These are phyloP conservation scores for Carabus problematicus DNA, from an alignment of 2,888 invertebrate species.

Conservation along the genomic window DNA sequence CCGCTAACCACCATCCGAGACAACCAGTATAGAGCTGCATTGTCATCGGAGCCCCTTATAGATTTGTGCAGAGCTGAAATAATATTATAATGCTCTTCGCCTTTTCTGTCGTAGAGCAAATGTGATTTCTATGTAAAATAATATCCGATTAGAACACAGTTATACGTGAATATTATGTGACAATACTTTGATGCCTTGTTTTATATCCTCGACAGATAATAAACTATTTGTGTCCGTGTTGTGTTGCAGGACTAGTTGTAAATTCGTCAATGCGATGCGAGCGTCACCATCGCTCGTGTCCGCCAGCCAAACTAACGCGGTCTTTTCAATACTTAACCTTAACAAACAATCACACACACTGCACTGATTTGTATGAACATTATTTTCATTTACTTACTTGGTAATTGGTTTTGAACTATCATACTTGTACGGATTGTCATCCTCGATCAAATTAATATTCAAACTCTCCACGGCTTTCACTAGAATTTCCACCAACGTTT, in stretches of 20 bases:
- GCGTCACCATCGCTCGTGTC: slow-evolving; percentile 85
- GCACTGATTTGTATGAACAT: no score
- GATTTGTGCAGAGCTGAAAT: slow-evolving; percentile 86
- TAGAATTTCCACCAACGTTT: slow-evolving; percentile 69
- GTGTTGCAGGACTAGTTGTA: slow-evolving; percentile 74
- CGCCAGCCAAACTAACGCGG: slow-evolving; percentile 73
- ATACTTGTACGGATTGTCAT: slow-evolving; percentile 32
- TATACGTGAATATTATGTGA: slow-evolving; percentile 2
- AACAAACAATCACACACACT: no score
- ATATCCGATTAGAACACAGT: neutral
- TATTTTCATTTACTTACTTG: no score
- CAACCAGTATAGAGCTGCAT: slow-evolving; percentile 84
- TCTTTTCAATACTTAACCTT: slow-evolving; percentile 61
- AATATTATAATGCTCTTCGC: slow-evolving; percentile 84
- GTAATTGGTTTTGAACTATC: slow-evolving; percentile 28
- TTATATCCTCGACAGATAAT: slow-evolving; percentile 71
- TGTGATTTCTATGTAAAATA: slow-evolving; percentile 68
- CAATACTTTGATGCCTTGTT: slow-evolving; percentile 73
- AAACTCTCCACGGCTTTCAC: slow-evolving; percentile 63
- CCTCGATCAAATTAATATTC: slow-evolving; percentile 51
- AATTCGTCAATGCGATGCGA: slow-evolving; percentile 75
- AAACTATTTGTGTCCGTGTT: slow-evolving; percentile 57
- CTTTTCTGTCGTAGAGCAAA: slow-evolving; percentile 77
- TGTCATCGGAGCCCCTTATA: slow-evolving; percentile 79
- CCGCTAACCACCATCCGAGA: slow-evolving; percentile 80